A percentile compares a stretch with the other conserved stretches of the same genome.
phyloP scores from a whole-genome alignment of 2,888 invertebrate species.

The Eurytoma adleriae region DNA sequence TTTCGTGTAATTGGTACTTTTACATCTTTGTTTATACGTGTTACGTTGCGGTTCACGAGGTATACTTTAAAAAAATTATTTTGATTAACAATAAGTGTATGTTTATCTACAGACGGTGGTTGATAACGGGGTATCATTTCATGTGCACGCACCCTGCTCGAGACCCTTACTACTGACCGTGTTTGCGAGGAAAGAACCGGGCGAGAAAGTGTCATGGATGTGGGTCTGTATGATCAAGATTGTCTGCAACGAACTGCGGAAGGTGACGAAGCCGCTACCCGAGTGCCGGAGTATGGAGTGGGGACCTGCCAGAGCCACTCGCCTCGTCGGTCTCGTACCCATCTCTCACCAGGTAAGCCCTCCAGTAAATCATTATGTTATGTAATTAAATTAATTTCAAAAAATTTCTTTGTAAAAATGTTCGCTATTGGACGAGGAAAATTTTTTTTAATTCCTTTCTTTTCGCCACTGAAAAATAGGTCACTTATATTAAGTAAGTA shows the following conservation, averaged over 20 bases:
- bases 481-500: too few species aligned
- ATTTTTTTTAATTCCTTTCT: too few species aligned
- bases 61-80: too few species aligned
- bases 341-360: slow-evolving; percentile 86
- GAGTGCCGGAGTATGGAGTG: slow-evolving; percentile 99
- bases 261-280: slow-evolving; percentile 98
- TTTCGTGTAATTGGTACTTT: too few species aligned
- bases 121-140: slow-evolving; percentile 94
- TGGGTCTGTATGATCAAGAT: slow-evolving; percentile 99
- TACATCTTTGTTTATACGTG: not conserved
- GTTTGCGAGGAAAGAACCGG: slow-evolving; percentile 98
- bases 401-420: too few species aligned
- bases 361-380: too few species aligned
- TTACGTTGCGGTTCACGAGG: too few species aligned
- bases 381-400: too few species aligned
- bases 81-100: not conserved
- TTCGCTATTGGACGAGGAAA: too few species aligned
- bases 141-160: slow-evolving; percentile 97
- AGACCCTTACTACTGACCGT: slow-evolving; percentile 97
- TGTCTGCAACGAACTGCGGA: slow-evolving; percentile 94
- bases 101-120: slow-evolving; percentile 85
- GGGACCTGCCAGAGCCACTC: slow-evolving; percentile 97
- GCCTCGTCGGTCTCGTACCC: slow-evolving; percentile 94
- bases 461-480: too few species aligned
- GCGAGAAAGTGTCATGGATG: slow-evolving; percentile 98